A percentile compares a stretch with the other conserved stretches of the same genome.
These are phyloP conservation scores for Phaonia tiefii DNA, from an alignment of 2,888 invertebrate genomes.

Conservation along the genomic window DNA sequence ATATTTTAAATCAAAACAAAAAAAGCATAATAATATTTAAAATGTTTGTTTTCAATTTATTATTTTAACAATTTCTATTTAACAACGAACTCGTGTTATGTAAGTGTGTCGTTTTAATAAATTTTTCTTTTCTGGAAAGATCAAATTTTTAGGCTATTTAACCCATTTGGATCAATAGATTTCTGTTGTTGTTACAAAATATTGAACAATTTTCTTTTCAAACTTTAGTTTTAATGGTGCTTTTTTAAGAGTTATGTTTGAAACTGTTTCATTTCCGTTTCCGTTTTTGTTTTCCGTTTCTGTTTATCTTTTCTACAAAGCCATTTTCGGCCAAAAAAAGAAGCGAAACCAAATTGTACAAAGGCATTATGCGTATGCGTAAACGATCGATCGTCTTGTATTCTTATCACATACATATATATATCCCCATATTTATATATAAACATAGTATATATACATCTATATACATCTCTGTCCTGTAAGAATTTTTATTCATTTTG, in stretches of 20 bases:
- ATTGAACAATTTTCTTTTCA: constrained; percentile 28
- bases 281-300: constrained; percentile 6
- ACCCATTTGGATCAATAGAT: background rate
- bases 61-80: background rate
- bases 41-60: constrained; percentile 49
- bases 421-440: background rate
- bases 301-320: background rate
- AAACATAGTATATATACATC: too few species aligned
- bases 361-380: constrained; percentile 60
- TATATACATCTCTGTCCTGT: constrained; percentile 22
- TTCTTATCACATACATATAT: constrained; percentile 6
- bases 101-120: constrained; percentile 12
- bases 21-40: constrained; percentile 53
- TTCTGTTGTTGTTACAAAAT: constrained; percentile 49
- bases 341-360: constrained; percentile 50
- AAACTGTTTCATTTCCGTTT: constrained; percentile 8
- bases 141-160: constrained; percentile 59
- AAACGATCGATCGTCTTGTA: constrained; percentile 46
- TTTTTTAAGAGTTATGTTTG: constrained; percentile 6
- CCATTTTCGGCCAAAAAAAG: too few species aligned
- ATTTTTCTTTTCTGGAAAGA: constrained; percentile 15
- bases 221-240: constrained; percentile 12
- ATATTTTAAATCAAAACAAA: too few species aligned
- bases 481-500: background rate
- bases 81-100: constrained; percentile 11